Evolutionary conservation across 1,140 invertebrate species (phyloP), one percentile per base, ranked within the genome.

Genomic region (Scaptomyza graminum): DNA sequence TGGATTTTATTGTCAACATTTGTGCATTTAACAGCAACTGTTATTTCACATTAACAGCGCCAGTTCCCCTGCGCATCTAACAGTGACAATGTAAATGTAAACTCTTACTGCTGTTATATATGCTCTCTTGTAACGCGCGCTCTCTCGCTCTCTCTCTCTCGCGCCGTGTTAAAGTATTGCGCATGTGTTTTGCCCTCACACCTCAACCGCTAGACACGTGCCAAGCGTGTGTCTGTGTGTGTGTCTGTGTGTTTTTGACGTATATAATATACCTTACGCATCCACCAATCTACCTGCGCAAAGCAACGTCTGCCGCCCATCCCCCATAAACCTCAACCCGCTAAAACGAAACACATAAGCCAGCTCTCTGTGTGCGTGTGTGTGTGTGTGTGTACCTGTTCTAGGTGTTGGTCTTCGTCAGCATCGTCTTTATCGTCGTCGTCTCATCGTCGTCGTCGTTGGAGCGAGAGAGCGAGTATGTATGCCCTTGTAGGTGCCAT

Each of bases 211-310:
- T 55, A 8, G 66, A 50, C 83, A 88, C 83, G 83, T 87, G 82
- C 69, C 67, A 50, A 13, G 18, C 39, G 11, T 59, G 46, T 49
- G n/a, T 25, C 43, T 49, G 22, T 76, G 60, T 68, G 66, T 82
- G 74, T 75, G 70, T 66, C n/a, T n/a, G n/a, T n/a, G n/a, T n/a
- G n/a, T 47, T 22, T 64, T 44, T 65, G 52, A 52, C 73, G 77
- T 87, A 82, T 71, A 88, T 88, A 79, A 88, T 79, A n/a, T 79
- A 88, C 83, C 83, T 88, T 89, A 88, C 90, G 90, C 90, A 91
- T 91, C 90, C 90, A 91, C 90, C 90, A 91, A 91, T 91, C 90
- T 90, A 90, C 90, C 90, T 91, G 90, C 90, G 83, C 78, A 89
- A 84, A 79, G 70, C 74, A 70, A 31, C 55, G 56, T 61, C 65